phyloP scores from a whole-genome alignment of 1,140 invertebrate species.

The Cylas formicarius region DNA sequence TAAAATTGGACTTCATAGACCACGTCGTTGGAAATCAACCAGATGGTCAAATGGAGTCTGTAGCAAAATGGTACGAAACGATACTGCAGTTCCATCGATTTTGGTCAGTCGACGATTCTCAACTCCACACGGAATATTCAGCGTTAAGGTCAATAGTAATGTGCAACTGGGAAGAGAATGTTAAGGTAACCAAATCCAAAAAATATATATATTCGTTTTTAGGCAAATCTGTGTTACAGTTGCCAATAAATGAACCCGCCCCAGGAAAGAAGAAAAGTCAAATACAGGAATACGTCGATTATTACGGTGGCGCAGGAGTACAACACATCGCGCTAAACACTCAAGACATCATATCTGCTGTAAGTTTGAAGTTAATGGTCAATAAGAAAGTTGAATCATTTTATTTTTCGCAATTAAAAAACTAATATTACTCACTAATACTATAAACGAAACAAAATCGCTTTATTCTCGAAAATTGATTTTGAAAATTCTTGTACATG shows the following conservation, averaged over 20 bases:
- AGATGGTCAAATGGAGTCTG: constrained; percentile 80
- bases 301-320: constrained; percentile 94
- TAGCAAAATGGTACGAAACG: constrained; percentile 90
- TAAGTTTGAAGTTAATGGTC: constrained; percentile 46
- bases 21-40: constrained; percentile 98
- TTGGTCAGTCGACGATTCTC: constrained; percentile 97
- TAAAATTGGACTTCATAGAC: constrained; percentile 85
- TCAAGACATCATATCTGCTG: constrained; percentile 80
- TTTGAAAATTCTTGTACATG: too few relatives aligned
- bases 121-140: constrained; percentile 95
- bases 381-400: too few relatives aligned
- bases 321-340: constrained; percentile 98
- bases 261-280: constrained; percentile 93
- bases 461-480: too few relatives aligned
- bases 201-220: constrained; percentile 2
- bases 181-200: constrained; percentile 66
- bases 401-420: too few relatives aligned
- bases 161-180: constrained; percentile 95
- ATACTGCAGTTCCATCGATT: constrained; percentile 94
- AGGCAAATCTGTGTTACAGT: constrained; percentile 43
- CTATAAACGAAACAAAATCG: too few relatives aligned
- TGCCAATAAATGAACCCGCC: constrained; percentile 98
- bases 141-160: constrained; percentile 93
- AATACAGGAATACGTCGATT: constrained; percentile 98
- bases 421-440: too few relatives aligned